These are phyloP conservation scores for Tenebrio molitor DNA, from an alignment of 1,140 invertebrate species.

Conservation along the genomic window DNA sequence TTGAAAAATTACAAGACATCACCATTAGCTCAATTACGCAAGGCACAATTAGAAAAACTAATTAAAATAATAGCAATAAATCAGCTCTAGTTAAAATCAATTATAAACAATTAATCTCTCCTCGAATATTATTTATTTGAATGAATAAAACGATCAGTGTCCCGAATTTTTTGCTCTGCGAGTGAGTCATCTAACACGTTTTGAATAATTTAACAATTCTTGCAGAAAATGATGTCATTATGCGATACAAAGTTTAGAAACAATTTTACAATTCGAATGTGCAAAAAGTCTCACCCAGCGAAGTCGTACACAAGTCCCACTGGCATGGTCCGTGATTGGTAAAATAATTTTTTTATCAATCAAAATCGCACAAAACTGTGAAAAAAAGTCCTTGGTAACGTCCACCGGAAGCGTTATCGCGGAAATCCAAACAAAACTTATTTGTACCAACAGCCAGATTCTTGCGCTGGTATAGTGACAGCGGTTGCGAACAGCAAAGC, in stretches of 20 bases:
- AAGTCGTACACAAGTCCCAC: constrained; percentile 54
- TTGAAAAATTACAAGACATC: background rate
- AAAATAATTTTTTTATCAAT: background rate
- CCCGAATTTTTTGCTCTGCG: background rate
- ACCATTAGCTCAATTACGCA: constrained; percentile 15
- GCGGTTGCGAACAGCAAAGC: constrained; percentile 44
- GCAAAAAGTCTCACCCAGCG: constrained; percentile 42
- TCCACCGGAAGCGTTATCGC: constrained; percentile 1
- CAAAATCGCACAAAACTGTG: background rate
- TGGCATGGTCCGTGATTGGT: constrained; percentile 48
- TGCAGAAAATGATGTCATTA: background rate
- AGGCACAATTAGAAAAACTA: constrained; percentile 2
- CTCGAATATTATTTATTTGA: constrained; percentile 12
- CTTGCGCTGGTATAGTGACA: constrained; percentile 4
- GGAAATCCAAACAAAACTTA: constrained; percentile 8
- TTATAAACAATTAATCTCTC: background rate
- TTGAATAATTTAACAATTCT: constrained; percentile 7
- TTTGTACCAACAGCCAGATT: constrained; percentile 1
- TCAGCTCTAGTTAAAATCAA: background rate
- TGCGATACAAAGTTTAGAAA: no score
- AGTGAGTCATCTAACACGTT: constrained; percentile 8
- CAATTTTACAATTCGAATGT: background rate
- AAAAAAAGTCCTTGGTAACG: background rate
- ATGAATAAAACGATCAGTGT: constrained; percentile 1
- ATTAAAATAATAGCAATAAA: constrained; percentile 27